These are phyloP conservation scores for Sandelia bainsii DNA, from an alignment of 2,797 vertebrate genomes.

Conservation along the genomic window DNA sequence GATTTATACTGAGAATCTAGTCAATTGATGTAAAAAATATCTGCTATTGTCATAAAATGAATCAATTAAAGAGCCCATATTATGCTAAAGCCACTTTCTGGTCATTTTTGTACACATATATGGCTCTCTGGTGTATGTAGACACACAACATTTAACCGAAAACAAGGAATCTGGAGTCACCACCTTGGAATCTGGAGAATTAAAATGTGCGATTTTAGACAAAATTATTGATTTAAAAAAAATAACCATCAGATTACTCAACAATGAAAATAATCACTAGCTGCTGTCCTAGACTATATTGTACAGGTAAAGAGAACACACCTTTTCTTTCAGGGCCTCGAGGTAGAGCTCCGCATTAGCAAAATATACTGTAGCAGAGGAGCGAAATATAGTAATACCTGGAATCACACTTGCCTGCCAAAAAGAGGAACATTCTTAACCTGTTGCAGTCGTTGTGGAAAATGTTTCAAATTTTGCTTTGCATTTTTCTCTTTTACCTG, in stretches of 20 bases:
- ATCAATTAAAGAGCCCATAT: no score
- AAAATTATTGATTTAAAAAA: neutral
- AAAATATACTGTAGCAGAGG: constrained; percentile 93
- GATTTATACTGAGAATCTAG: neutral
- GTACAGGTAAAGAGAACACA: constrained; percentile 56
- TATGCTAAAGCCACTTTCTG: no score
- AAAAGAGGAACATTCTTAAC: constrained; percentile 11
- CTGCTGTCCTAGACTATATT: neutral
- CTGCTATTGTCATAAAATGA: no score
- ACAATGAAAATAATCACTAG: neutral
- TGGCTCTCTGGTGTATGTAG: no score
- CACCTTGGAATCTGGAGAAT: neutral
- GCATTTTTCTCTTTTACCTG: constrained; percentile 68
- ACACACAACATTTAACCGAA: no score
- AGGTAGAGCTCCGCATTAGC: constrained; percentile 95
- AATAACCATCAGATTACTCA: neutral
- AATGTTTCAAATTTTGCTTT: neutral
- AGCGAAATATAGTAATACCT: constrained; percentile 94
- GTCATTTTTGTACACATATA: no score
- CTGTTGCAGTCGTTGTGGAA: neutral
- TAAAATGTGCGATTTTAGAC: neutral
- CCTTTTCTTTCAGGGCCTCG: constrained; percentile 92
- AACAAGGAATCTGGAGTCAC: neutral
- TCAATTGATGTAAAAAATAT: neutral
- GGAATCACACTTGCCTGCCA: constrained; percentile 90